Percentiles rank a stretch among this genome's conserved stretches.
These are phyloP conservation scores for Pangasius mekongensis DNA, from an alignment of 2,797 vertebrate genomes.

Conservation along the genomic window DNA sequence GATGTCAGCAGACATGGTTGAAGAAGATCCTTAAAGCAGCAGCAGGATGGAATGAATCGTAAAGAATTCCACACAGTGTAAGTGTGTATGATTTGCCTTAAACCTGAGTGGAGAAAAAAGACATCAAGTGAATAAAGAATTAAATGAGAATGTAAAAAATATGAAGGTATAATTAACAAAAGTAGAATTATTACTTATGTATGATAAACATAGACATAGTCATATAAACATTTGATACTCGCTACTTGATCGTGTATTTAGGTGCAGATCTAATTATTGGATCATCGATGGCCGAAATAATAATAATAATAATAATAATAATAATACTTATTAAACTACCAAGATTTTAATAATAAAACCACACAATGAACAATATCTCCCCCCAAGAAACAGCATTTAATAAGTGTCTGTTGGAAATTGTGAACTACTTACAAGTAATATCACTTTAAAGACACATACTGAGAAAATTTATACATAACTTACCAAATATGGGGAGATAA, in stretches of 20 bases:
- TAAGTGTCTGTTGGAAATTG: background rate
- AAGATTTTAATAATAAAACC: background rate
- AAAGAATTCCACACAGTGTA: background rate
- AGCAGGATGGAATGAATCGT: background rate
- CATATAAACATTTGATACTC: background rate
- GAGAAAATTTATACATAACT: background rate
- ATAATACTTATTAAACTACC: background rate
- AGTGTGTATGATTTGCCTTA: background rate
- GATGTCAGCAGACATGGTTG: conserved; percentile 66
- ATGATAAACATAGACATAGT: too few relatives aligned
- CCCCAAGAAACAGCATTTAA: background rate
- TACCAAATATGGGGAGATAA: background rate
- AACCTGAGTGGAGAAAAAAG: background rate
- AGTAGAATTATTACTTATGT: background rate
- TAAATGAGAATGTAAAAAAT: background rate
- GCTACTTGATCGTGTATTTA: background rate
- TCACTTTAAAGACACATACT: background rate
- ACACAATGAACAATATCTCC: background rate
- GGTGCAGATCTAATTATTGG: background rate
- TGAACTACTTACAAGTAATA: background rate
- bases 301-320: background rate
- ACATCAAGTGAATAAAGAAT: background rate
- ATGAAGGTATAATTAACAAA: background rate
- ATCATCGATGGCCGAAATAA: background rate
- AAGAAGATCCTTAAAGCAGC: conserved; percentile 21